Evolutionary conservation across 2,888 invertebrate genomes (phyloP), one percentile per base, ranked within the genome.

Genomic region (Busseola fusca): DNA sequence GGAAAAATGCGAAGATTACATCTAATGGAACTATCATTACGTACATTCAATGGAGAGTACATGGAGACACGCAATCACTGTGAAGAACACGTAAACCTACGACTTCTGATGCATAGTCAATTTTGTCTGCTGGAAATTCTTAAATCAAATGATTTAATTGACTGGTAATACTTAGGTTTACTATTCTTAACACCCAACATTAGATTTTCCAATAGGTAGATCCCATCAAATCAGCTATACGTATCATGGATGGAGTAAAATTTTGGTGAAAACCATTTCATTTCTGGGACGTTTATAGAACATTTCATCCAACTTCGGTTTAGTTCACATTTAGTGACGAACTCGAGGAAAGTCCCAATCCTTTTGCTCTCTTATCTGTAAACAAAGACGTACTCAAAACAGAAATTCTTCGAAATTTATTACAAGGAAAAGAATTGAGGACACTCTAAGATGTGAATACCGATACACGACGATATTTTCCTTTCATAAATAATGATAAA

Each of bases 1-100:
- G 74, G 67, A 83, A 84, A 85, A 81, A 81, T 63, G 65, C 75
- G 27, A 60, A 74, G 70, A 70, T 66, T 56, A 78, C 48, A 71
- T 59, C 60, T 50, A 69, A 72, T 69, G 50, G 37, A 68, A 72
- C 72, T 68, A 73, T 71, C 57, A 76, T 67, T 64, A 76, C 34
- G 48, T 56, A 48, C 64, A 65, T 72, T 72, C 64, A 63, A 64
- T 69, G 63, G 50, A 50, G 45, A 68, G 30, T 58, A 54, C 54
- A 54, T 50, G 42, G 30, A 62, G 57, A 14, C 64, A 56, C 50
- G 57, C 37, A 64, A 64, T 50, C n/a, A 27, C 25, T 27, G 42
- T 27, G 16, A n/a, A n/a, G 14, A 40, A 50, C 14, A 10, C 10
- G 12, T n/a, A 21, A 56, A n/a, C 21, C 1, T 37, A 14, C 4